Percentiles rank a stretch among this genome's conserved stretches.
Evolutionary conservation across 1,140 invertebrate genomes (phyloP).

Genomic region (Eriocheir sinensis): DNA sequence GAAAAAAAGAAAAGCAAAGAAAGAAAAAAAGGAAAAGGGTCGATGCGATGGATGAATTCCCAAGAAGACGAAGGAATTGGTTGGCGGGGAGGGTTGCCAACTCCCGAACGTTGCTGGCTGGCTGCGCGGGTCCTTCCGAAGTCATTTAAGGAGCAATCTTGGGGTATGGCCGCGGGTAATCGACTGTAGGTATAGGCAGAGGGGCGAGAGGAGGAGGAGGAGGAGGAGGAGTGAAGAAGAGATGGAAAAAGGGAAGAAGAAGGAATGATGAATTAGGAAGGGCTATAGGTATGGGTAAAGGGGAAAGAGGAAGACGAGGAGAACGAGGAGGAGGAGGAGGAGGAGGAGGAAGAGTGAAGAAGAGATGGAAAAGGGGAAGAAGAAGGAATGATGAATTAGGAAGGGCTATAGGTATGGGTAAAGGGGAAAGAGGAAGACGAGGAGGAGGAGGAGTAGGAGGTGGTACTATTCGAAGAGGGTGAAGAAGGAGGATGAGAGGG

Average conservation of each 20-base stretch:
- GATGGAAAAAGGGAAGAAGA: too few relatives aligned
- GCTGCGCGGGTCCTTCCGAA: not conserved
- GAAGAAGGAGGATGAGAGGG: not conserved
- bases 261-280: too few relatives aligned
- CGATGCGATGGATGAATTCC: not conserved
- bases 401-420: not conserved
- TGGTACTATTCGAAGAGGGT: too few relatives aligned
- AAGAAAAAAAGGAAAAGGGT: too few relatives aligned
- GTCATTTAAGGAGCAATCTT: conserved; percentile 15
- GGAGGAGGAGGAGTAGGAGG: not conserved
- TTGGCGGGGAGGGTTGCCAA: not conserved
- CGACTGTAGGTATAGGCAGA: not conserved
- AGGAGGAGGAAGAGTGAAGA: not conserved
- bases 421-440: not conserved
- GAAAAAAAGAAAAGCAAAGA: too few relatives aligned
- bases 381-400: not conserved
- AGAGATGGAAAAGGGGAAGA: not conserved
- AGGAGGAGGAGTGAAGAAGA: too few relatives aligned
- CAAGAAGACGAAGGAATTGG: not conserved
- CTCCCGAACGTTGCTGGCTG: not conserved
- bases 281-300: too few relatives aligned
- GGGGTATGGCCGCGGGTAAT: not conserved
- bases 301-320: too few relatives aligned
- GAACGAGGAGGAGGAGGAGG: too few relatives aligned
- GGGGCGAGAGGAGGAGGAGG: too few relatives aligned